Conservation (phyloP, 1,140 invertebrate genomes). For the Achroia grisella region DNA sequence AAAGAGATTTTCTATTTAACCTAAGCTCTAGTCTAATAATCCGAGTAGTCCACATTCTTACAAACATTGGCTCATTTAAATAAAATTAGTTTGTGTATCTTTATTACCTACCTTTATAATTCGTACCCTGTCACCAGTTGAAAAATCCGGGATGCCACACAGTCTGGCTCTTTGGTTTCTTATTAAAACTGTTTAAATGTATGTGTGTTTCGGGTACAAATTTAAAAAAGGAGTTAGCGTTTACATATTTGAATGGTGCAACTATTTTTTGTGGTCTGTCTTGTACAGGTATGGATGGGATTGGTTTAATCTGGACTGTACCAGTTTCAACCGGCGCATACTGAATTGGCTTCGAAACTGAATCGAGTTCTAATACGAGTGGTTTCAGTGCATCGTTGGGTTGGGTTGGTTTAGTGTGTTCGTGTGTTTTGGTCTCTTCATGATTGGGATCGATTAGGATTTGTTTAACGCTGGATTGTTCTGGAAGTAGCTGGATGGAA, state of each 20-base stretch:
- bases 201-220: constrained; percentile 13
- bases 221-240: constrained; percentile 10
- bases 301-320: constrained; percentile 13
- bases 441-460: background rate
- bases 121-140: constrained; percentile 12
- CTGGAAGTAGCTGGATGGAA: constrained; percentile 18
- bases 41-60: no score
- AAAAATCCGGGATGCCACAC: constrained; percentile 5
- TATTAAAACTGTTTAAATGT: constrained; percentile 16
- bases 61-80: no score
- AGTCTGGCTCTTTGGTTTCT: background rate
- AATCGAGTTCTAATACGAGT: constrained; percentile 6
- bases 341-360: constrained; percentile 1
- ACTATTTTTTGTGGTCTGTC: background rate
- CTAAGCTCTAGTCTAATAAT: no score
- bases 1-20: no score
- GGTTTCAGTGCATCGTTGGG: constrained; percentile 8
- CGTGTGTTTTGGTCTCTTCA: constrained; percentile 1
- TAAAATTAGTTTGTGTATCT: background rate
- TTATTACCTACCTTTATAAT: constrained; percentile 8
- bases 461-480: constrained; percentile 13
- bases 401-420: constrained; percentile 6
- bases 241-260: constrained; percentile 5
- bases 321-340: constrained; percentile 5
- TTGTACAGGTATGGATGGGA: constrained; percentile 9